Evolutionary conservation across 2,888 invertebrate genomes (phyloP).

Genomic region (Neoascia interrupta): DNA sequence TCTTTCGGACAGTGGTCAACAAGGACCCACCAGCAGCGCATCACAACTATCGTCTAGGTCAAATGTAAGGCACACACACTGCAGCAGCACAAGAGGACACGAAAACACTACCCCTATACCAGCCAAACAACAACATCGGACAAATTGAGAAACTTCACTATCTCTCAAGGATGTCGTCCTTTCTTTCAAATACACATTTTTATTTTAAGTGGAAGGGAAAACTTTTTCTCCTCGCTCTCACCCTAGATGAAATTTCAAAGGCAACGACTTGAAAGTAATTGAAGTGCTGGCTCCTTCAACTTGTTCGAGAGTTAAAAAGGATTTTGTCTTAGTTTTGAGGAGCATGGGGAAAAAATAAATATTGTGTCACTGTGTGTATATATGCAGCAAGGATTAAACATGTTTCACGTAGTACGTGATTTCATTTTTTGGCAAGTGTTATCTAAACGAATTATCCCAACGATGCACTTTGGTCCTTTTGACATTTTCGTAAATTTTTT

Average conservation of each 20-base stretch:
- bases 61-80: constrained; percentile 18
- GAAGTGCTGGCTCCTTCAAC: constrained; percentile 37
- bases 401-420: constrained; percentile 46
- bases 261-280: constrained; percentile 57
- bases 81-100: too few species aligned
- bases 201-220: constrained; percentile 36
- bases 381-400: constrained; percentile 38
- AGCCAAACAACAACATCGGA: constrained; percentile 5
- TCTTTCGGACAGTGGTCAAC: constrained; percentile 19
- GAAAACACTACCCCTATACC: too few species aligned
- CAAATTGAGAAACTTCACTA: constrained; percentile 52
- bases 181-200: not conserved
- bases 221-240: not conserved
- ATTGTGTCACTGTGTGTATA: not conserved
- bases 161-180: constrained; percentile 18
- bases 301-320: constrained; percentile 25
- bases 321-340: constrained; percentile 1
- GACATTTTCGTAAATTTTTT: too few species aligned
- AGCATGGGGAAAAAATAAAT: not conserved
- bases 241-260: constrained; percentile 18
- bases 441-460: constrained; percentile 12
- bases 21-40: not conserved
- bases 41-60: constrained; percentile 18
- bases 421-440: constrained; percentile 21
- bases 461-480: constrained; percentile 41